A percentile compares a stretch with the other conserved stretches of the same genome.
Evolutionary conservation across 1,140 invertebrate species (phyloP).

Genomic region (Caenorhabditis elegans): DNA sequence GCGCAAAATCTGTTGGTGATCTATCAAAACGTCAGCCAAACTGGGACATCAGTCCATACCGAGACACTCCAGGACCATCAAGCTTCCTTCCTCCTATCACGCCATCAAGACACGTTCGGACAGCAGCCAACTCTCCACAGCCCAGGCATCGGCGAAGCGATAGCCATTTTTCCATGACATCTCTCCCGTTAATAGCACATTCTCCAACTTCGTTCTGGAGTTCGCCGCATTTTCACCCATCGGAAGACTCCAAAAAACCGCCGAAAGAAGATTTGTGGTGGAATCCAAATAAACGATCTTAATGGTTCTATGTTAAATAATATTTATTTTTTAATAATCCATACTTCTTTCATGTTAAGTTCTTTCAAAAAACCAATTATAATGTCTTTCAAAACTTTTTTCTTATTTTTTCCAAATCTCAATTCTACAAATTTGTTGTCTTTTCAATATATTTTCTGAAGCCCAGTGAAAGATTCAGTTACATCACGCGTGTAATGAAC

Average conservation of each 20-base stretch:
- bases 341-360: too few species aligned
- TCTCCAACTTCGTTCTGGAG: constrained; percentile 21
- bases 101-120: neutral
- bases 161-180: neutral
- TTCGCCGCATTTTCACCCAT: constrained; percentile 38
- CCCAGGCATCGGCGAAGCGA: neutral
- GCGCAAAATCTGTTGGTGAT: neutral
- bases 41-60: neutral
- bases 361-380: neutral
- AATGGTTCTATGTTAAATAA: too few species aligned
- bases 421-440: neutral
- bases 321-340: too few species aligned
- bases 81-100: neutral
- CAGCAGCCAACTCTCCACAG: neutral
- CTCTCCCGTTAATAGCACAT: neutral
- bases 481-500: constrained; percentile 25
- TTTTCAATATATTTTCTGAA: neutral
- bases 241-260: constrained; percentile 22
- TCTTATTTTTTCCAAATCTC: neutral
- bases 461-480: constrained; percentile 32
- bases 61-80: neutral
- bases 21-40: neutral
- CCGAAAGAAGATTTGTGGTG: constrained; percentile 48
- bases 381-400: neutral
- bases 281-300: neutral